A percentile compares a stretch with the other conserved stretches of the same genome.
These are phyloP conservation scores for Tachystola acroxantha DNA, from an alignment of 2,888 invertebrate species.

Conservation along the genomic window DNA sequence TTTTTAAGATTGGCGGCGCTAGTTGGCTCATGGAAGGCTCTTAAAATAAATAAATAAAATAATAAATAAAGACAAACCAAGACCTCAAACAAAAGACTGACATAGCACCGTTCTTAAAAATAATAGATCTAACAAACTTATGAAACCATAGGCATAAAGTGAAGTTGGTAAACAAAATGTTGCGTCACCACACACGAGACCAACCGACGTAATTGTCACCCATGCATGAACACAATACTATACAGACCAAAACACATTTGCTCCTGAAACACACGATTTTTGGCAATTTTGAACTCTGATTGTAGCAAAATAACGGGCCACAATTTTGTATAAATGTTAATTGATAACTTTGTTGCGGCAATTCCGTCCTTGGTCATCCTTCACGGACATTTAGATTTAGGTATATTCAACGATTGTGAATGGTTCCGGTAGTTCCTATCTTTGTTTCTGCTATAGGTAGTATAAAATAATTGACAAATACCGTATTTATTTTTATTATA, in stretches of 20 bases:
- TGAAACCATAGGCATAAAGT: background rate
- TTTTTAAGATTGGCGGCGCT: too few species aligned
- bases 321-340: background rate
- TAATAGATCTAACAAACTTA: background rate
- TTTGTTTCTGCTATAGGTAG: background rate
- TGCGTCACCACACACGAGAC: slow-evolving; percentile 6
- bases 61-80: too few species aligned
- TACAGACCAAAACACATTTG: slow-evolving; percentile 11
- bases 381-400: slow-evolving; percentile 29
- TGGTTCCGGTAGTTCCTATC: too few species aligned
- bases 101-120: background rate
- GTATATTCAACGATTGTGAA: background rate
- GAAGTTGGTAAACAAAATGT: slow-evolving; percentile 3
- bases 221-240: slow-evolving; percentile 48
- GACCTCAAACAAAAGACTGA: background rate
- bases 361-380: slow-evolving; percentile 35
- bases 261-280: slow-evolving; percentile 1
- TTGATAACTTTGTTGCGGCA: slow-evolving; percentile 1
- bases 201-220: slow-evolving; percentile 35
- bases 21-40: too few species aligned
- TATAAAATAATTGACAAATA: background rate
- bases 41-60: too few species aligned
- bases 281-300: slow-evolving; percentile 13
- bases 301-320: background rate
- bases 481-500: too few species aligned